Base-by-base conservation (phyloP, 2,113 vertebrate species). In the Laticauda colubrina region DNA sequence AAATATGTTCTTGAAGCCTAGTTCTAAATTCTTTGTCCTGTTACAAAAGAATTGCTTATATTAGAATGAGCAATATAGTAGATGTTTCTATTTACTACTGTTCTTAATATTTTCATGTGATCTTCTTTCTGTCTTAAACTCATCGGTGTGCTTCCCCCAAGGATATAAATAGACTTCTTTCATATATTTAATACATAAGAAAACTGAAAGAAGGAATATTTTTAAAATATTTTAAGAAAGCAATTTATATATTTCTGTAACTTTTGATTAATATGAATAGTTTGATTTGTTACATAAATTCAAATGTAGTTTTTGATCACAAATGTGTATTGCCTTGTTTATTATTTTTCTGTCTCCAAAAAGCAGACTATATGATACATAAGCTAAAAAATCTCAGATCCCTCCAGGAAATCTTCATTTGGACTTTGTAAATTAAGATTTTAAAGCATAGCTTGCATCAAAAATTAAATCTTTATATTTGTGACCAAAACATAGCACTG, bases 311-410 rank as follows among this genome's bases (percentile, higher is more conserved):
- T 91, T 85, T 85, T 20, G n/a, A n/a, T 26, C 18, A 20, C 15
- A 85, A 34, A 29, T 55, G 11, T 56, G 45, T 24, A 45, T 45
- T 20, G 39, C 26, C 88, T 87, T 87, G 48, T n/a, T 34, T 89
- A 5, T 20, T 24, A 21, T 57, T 86, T 85, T 86, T 45, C 29
- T 91, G 26, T n/a, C 43, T 61, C 39, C 39, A 23, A 43, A 86
- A 87, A 87, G 45, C 45, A 92, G 54, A 0, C 51, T 94, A 7
- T 56, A 0, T 91, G 87, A 45, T 15, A 3, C 29, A 45, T 89
- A 94, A 91, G 88, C 24, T 88, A 81, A 23, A 92, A 91, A 43
- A 93, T 89, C 29, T 92, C 81, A 61, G 54, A 61, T 51, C 39
- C 26, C 21, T 21, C 26, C 26, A 91, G 24, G 23, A 91, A 85